Evolutionary conservation across 2,113 vertebrate genomes (phyloP), one percentile per base, ranked within the genome.

Genomic region (Psilopogon haemacephalus): DNA sequence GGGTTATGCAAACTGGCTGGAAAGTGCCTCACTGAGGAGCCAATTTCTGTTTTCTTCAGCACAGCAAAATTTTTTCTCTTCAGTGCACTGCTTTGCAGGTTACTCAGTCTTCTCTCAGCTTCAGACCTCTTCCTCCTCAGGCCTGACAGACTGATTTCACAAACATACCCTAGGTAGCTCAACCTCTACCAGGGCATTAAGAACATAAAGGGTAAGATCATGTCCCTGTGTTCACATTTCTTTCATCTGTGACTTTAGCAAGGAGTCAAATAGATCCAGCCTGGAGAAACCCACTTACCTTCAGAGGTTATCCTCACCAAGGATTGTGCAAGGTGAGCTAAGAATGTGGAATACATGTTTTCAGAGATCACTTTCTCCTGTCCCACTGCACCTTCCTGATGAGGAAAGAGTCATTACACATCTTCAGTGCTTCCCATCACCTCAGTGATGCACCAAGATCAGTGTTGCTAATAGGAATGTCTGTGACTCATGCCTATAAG

Each of bases 11-110:
- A 97, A 97, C 97, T 98, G 95, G 83, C 96, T 97, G 97, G 96
- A 97, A 98, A 98, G 97, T 95, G 82, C 85, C 95, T 97, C 96
- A 96, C 95, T 97, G 96, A 98, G 81, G 86, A 94, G 77, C 32
- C 38, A 68, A 60, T 67, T 65, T 78, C 77, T 10, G 64, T 91
- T 97, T 92, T 94, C 84, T 80, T 82, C 62, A 84, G 35, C 38
- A 77, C 79, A 95, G 69, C 54, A 40, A 50, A 44, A n/a, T 9
- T 6, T 52, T 86, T 81, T 62, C 46, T 30, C 28, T 62, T 55
- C 19, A 75, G 60, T 17, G 13, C 20, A 32, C 30, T 64, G 30
- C n/a, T 86, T 64, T 76, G 52, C 40, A 65, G 37, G 59, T 60
- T 67, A 72, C 80, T 77, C 64, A 42, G 30, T 46, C 24, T 65